Percentiles rank a stretch among this genome's conserved stretches.
phyloP scores from a whole-genome alignment of 2,888 invertebrate species.

The Axea sp. region DNA sequence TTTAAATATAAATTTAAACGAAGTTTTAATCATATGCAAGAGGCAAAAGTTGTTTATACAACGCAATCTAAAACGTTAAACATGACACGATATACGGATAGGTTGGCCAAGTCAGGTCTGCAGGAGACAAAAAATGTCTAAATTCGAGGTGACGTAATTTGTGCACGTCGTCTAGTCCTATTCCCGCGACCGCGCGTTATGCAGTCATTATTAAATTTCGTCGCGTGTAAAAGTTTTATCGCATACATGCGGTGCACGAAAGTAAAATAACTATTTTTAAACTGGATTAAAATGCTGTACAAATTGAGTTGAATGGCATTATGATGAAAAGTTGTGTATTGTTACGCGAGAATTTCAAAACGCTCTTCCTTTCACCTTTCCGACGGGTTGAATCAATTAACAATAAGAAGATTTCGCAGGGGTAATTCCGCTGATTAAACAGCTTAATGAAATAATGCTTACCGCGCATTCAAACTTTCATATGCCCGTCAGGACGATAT shows the following conservation, averaged over 20 bases:
- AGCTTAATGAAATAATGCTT: conserved; percentile 54
- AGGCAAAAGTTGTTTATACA: conserved; percentile 12
- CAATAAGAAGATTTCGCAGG: conserved; percentile 33
- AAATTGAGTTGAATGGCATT: conserved; percentile 53
- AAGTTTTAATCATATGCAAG: conserved; percentile 23
- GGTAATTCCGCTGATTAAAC: conserved; percentile 55
- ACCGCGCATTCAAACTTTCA: conserved; percentile 48
- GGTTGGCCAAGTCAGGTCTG: conserved; percentile 6
- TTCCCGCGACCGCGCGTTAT: conserved; percentile 38
- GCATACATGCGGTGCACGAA: conserved; percentile 27
- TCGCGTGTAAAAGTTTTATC: conserved; percentile 52
- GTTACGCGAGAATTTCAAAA: conserved; percentile 33
- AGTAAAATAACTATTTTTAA: conserved; percentile 54
- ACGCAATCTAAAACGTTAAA: conserved; percentile 23
- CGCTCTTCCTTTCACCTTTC: not conserved
- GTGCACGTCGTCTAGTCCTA: conserved; percentile 54
- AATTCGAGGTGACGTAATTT: conserved; percentile 52
- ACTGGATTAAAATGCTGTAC: conserved; percentile 56
- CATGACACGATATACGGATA: conserved; percentile 19
- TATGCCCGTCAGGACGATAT: conserved; percentile 29
- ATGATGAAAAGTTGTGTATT: conserved; percentile 50
- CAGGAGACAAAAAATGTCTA: conserved; percentile 28
- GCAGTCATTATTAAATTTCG: conserved; percentile 51
- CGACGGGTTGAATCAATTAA: conserved; percentile 49
- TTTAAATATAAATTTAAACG: no score